Evolutionary conservation across 2,113 vertebrate genomes (phyloP).

Genomic region (Motacilla tschutschensis): DNA sequence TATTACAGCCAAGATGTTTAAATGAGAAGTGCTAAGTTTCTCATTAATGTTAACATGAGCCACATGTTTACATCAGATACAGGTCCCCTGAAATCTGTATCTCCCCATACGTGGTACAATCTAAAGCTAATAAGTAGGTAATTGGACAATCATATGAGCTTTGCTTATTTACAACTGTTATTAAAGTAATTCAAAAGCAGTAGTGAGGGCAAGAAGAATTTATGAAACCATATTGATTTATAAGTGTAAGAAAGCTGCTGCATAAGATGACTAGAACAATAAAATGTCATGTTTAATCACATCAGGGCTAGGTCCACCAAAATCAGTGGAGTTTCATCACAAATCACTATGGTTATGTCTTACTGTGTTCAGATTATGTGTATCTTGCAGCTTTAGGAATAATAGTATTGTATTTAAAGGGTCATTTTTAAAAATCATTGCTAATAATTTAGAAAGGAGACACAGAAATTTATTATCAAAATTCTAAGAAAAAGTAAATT

Average conservation of each 20-base stretch:
- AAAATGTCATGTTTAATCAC: conserved; percentile 8
- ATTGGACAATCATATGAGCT: neutral
- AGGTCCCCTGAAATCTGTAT: neutral
- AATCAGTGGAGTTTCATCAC: neutral
- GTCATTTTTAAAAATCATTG: conserved; percentile 1
- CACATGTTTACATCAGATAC: neutral
- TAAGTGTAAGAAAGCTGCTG: conserved; percentile 12
- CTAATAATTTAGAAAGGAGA: neutral
- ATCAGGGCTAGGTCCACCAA: neutral
- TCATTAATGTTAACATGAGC: neutral
- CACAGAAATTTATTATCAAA: neutral
- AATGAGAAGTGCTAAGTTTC: conserved; percentile 3
- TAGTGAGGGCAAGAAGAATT: conserved; percentile 20
- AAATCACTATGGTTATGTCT: neutral
- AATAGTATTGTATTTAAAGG: neutral
- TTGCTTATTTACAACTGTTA: conserved; percentile 28
- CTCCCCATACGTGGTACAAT: neutral
- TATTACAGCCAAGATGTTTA: conserved; percentile 5
- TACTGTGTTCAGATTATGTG: neutral
- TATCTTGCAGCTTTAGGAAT: neutral
- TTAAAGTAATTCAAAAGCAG: conserved; percentile 42
- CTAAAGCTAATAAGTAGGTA: conserved; percentile 25
- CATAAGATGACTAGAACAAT: conserved; percentile 12
- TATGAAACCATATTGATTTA: conserved; percentile 1
- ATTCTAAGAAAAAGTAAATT: conserved; percentile 6